Conservation (phyloP, 2,113 vertebrate species). For the Trinectes maculatus region DNA sequence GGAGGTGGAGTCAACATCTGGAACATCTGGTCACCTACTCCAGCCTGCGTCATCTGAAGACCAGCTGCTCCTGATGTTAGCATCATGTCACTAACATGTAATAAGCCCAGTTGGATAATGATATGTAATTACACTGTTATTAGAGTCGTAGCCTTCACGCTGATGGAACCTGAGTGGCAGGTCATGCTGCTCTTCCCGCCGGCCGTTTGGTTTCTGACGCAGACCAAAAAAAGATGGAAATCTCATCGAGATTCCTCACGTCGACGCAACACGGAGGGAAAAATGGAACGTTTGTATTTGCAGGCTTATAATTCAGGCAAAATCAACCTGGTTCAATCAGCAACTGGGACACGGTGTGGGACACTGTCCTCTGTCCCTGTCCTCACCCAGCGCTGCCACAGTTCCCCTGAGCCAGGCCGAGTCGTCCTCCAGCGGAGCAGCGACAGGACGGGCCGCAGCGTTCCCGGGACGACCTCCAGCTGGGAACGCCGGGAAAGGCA, state of each 20-base stretch:
- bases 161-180: background rate
- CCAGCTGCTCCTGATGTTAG: slow-evolving; percentile 15
- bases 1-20: background rate
- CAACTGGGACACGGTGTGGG: too few species aligned
- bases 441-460: background rate
- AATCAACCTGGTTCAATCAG: too few species aligned
- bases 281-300: too few species aligned
- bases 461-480: slow-evolving; percentile 48
- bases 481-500: slow-evolving; percentile 50
- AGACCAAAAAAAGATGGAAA: too few species aligned
- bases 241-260: too few species aligned
- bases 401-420: slow-evolving; percentile 39
- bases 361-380: too few species aligned
- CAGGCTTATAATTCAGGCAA: too few species aligned
- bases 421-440: background rate
- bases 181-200: too few species aligned
- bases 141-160: background rate
- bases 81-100: background rate
- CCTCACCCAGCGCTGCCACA: background rate
- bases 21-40: slow-evolving; percentile 5
- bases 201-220: too few species aligned
- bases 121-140: slow-evolving; percentile 8
- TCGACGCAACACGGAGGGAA: too few species aligned
- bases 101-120: background rate
- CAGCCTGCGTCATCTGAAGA: background rate